Conservation (phyloP, 1,140 invertebrate genomes). For the Zaprionus africanus region DNA sequence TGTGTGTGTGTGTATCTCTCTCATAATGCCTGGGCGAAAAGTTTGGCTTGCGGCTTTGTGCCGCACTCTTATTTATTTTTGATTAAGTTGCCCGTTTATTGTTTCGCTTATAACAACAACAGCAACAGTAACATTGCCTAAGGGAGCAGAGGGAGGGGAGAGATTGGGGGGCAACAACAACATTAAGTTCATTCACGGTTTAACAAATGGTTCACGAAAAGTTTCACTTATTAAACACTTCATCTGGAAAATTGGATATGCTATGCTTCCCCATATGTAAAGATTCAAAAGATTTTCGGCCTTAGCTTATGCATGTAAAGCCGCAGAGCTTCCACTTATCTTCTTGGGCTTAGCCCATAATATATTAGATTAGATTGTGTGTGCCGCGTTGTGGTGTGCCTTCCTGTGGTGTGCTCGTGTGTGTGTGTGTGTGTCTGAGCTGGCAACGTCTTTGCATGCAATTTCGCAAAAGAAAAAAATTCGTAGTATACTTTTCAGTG, state of each 20-base stretch:
- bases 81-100: constrained; percentile 49
- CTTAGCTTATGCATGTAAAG: constrained; percentile 1
- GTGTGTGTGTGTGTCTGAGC: background rate
- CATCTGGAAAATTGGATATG: constrained; percentile 12
- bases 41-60: constrained; percentile 36
- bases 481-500: background rate
- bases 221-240: constrained; percentile 12
- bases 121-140: background rate
- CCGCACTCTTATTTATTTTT: constrained; percentile 37
- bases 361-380: constrained; percentile 4
- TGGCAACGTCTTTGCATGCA: background rate
- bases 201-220: constrained; percentile 7
- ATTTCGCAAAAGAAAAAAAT: background rate
- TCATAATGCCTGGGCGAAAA: constrained; percentile 31
- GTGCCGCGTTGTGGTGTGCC: background rate
- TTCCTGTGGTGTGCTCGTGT: too few species aligned
- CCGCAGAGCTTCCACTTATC: constrained; percentile 8
- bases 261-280: background rate
- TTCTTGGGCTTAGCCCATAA: constrained; percentile 1
- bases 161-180: background rate
- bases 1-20: background rate
- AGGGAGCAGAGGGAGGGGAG: background rate
- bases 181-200: constrained; percentile 10
- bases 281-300: constrained; percentile 13
- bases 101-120: constrained; percentile 21